Conservation (phyloP, 1,140 invertebrate genomes). For the Trissolcus basalis region DNA sequence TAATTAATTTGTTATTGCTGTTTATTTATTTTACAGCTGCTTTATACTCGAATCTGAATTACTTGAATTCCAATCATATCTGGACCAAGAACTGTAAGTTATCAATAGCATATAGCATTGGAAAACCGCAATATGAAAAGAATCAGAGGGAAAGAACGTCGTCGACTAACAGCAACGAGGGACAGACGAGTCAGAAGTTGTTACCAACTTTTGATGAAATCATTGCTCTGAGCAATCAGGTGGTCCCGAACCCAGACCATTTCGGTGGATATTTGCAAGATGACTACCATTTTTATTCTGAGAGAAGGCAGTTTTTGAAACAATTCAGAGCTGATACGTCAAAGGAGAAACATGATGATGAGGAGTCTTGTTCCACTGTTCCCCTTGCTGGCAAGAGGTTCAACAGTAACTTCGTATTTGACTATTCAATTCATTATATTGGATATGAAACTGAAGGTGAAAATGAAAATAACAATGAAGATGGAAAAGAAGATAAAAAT, state of each 20-base stretch:
- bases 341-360: not conserved
- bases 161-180: constrained; percentile 18
- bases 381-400: not conserved
- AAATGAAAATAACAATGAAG: not conserved
- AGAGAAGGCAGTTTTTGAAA: constrained; percentile 33
- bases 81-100: constrained; percentile 43
- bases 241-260: constrained; percentile 30
- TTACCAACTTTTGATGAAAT: constrained; percentile 29
- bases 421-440: constrained; percentile 36
- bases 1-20: not conserved
- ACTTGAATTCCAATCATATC: constrained; percentile 10
- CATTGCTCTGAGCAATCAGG: constrained; percentile 15
- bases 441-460: constrained; percentile 11
- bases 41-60: constrained; percentile 10
- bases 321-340: constrained; percentile 20
- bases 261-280: constrained; percentile 42
- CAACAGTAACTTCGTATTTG: constrained; percentile 26
- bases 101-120: constrained; percentile 24
- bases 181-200: constrained; percentile 17
- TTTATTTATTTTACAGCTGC: constrained; percentile 15
- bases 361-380: not conserved
- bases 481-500: constrained; percentile 4
- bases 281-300: constrained; percentile 26
- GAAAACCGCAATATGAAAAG: constrained; percentile 10
- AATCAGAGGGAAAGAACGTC: not conserved